Evolutionary conservation across 2,888 invertebrate genomes (phyloP), one percentile per base, ranked within the genome.

Genomic region (Siphlonurus alternatus): DNA sequence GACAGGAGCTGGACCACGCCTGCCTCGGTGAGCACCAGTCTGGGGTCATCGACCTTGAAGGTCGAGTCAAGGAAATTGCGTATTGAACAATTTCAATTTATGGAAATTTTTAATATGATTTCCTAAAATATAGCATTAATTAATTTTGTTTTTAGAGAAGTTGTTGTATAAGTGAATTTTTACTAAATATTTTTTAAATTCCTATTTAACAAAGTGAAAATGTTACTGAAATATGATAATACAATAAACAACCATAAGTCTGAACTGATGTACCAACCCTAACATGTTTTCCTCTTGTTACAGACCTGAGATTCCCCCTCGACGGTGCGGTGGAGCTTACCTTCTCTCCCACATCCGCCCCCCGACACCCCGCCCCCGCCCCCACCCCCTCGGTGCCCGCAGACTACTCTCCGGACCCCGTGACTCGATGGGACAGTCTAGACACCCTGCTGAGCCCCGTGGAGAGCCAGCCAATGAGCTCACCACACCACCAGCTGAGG

Each of bases 251-350:
- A n/a, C n/a, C n/a, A n/a, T n/a, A n/a, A n/a, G n/a, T n/a, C n/a
- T n/a, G n/a, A n/a, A n/a, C n/a, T n/a, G n/a, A n/a, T n/a, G n/a
- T n/a, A n/a, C n/a, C n/a, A n/a, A n/a, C n/a, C n/a, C n/a, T n/a
- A n/a, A n/a, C n/a, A n/a, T n/a, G 38, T 10, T 38, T 38, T 15
- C 15, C 15, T 10, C 15, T 38, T 38, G 38, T 15, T 73, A 15
- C 76, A 88, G 90, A 90, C 77, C 81, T 86, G 23, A 81, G 89
- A 69, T 92, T 91, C 76, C 89, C 90, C n/a, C 79, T 81, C 59
- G 87, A 88, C 73, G 89, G 89, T 23, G 88, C 88, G n/a, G 87
- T 92, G 64, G 89, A 91, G 74, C 79, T 92, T 65, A 86, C 89
- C 72, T 90, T 91, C 76, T 85, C 87, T 60, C 81, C 81, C 69